phyloP scores from a whole-genome alignment of 1,140 invertebrate genomes.

The Acarapis woodi region DNA sequence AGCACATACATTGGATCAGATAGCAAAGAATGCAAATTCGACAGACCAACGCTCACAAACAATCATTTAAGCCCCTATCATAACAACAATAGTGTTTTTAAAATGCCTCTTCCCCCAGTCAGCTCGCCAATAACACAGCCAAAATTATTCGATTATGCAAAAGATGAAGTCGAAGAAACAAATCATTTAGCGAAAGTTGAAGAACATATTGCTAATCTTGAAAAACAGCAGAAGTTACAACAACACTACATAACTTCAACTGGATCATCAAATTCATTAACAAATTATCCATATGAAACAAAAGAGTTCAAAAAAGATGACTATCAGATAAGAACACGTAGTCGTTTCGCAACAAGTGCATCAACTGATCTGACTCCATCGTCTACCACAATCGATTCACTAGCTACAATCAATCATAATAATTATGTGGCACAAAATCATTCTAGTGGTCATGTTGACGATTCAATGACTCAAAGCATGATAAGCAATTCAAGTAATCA shows the following conservation, averaged over 20 bases:
- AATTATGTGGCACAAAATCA: not conserved
- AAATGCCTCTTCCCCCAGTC: too few relatives aligned
- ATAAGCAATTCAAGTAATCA: not conserved
- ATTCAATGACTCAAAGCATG: conserved; percentile 8
- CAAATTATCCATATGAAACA: not conserved
- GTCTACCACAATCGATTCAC: not conserved
- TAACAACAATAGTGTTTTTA: not conserved
- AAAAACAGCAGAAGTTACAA: too few relatives aligned
- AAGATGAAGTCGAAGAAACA: too few relatives aligned
- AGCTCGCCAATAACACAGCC: too few relatives aligned
- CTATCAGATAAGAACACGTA: not conserved
- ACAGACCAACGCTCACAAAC: not conserved
- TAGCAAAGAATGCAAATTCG: too few relatives aligned
- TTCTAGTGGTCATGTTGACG: not conserved
- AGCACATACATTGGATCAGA: too few relatives aligned
- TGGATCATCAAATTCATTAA: not conserved
- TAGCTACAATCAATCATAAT: not conserved
- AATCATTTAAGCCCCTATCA: not conserved
- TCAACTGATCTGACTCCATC: not conserved
- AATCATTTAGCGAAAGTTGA: too few relatives aligned
- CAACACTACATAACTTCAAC: not conserved
- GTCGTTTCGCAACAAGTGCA: not conserved
- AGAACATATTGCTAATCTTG: too few relatives aligned
- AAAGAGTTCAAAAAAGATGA: not conserved
- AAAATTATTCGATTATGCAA: too few relatives aligned